Evolutionary conservation across 2,113 vertebrate species (phyloP).

Genomic region (Edolisoma coerulescens): DNA sequence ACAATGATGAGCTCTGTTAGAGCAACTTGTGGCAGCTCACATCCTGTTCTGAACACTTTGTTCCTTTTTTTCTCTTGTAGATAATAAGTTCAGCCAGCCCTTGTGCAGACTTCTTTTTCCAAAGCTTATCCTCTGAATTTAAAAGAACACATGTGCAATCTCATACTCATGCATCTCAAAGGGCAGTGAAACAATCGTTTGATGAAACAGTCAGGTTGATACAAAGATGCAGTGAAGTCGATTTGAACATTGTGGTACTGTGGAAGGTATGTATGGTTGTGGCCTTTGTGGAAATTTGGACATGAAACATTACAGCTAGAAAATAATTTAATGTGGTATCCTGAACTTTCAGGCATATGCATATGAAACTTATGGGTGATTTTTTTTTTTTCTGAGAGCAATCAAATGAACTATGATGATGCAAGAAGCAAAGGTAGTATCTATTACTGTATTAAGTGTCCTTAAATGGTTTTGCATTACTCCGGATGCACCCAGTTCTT

Average conservation of each 20-base stretch:
- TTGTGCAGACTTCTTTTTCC: conserved; percentile 96
- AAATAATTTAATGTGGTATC: not conserved
- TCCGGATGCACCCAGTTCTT: not conserved
- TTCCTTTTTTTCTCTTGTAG: conserved; percentile 67
- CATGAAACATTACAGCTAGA: not conserved
- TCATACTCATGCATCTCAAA: not conserved
- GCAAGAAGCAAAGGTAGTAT: not conserved
- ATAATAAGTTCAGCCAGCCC: conserved; percentile 94
- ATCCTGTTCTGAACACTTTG: not conserved
- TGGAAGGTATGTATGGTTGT: conserved; percentile 86
- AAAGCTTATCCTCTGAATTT: conserved; percentile 72
- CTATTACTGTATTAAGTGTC: not conserved
- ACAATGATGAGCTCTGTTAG: not conserved
- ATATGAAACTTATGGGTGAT: not conserved
- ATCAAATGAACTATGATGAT: not conserved
- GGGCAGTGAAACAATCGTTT: conserved; percentile 42
- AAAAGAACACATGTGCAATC: conserved; percentile 57
- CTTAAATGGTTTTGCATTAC: not conserved
- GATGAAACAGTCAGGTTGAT: conserved; percentile 74
- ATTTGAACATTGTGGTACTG: conserved; percentile 87
- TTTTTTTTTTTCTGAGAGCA: not conserved
- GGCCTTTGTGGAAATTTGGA: not conserved
- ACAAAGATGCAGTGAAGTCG: conserved; percentile 86
- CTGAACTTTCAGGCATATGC: not conserved
- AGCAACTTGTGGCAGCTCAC: not conserved